Percentiles rank a stretch among this genome's conserved stretches.
phyloP scores from a whole-genome alignment of 1,140 invertebrate genomes.

The Drosophila ogumai region DNA sequence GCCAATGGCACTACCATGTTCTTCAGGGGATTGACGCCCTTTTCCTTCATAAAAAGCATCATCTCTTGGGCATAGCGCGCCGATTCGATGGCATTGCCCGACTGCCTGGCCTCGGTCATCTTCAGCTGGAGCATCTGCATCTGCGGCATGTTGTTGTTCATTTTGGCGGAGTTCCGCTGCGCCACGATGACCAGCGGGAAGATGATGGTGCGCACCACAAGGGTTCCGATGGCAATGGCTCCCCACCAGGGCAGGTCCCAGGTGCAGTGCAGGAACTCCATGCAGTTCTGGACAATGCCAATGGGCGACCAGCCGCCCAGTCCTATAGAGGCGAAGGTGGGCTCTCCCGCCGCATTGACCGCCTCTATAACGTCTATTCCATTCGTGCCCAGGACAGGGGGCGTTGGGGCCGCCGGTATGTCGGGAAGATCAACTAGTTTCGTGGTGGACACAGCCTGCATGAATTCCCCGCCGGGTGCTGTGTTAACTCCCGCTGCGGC shows the following conservation, averaged over 20 bases:
- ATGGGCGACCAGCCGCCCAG: conserved; percentile 91
- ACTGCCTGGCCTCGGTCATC: conserved; percentile 92
- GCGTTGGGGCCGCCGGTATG: conserved; percentile 86
- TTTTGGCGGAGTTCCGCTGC: conserved; percentile 91
- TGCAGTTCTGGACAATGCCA: conserved; percentile 91
- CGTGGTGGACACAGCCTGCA: conserved; percentile 43
- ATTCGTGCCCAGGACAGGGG: conserved; percentile 72
- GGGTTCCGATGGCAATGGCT: conserved; percentile 92
- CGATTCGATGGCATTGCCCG: conserved; percentile 92
- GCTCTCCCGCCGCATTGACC: conserved; percentile 88
- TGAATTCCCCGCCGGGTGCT: conserved; percentile 8
- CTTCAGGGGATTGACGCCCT: conserved; percentile 92
- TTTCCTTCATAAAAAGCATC: conserved; percentile 92
- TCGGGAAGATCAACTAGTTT: conserved; percentile 84
- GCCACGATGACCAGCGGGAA: conserved; percentile 93
- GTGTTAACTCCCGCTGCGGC: neutral
- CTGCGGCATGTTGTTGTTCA: conserved; percentile 93
- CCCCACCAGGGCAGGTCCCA: conserved; percentile 95
- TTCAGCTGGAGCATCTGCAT: conserved; percentile 92
- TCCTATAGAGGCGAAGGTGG: conserved; percentile 91
- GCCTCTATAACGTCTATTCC: conserved; percentile 80
- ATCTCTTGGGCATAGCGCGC: conserved; percentile 90
- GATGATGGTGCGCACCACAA: conserved; percentile 89
- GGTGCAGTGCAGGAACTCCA: conserved; percentile 93
- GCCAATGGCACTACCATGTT: conserved; percentile 92